These are phyloP conservation scores for Miichthys miiuy DNA, from an alignment of 2,797 vertebrate genomes.

Conservation along the genomic window DNA sequence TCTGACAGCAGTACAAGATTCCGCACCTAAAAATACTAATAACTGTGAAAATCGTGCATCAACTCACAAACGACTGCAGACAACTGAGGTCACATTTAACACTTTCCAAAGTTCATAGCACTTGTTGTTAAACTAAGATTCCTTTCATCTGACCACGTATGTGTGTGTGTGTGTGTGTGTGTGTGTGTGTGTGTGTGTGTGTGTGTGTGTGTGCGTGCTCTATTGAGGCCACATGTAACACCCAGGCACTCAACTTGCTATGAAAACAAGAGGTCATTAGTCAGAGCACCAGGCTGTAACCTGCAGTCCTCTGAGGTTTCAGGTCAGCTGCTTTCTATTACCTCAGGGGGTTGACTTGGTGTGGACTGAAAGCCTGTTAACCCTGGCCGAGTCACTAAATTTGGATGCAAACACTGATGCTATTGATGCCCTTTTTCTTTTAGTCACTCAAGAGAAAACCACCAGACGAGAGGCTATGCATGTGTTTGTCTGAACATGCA, in stretches of 20 bases:
- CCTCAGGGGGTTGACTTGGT: slow-evolving; percentile 63
- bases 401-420: slow-evolving; percentile 67
- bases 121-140: slow-evolving; percentile 66
- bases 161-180: slow-evolving; percentile 4
- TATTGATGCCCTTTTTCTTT: slow-evolving; percentile 61
- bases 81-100: slow-evolving; percentile 34
- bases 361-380: slow-evolving; percentile 57
- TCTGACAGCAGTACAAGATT: background rate
- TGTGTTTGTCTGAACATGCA: slow-evolving; percentile 32
- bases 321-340: slow-evolving; percentile 85
- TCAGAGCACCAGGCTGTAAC: slow-evolving; percentile 66
- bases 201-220: slow-evolving; percentile 44
- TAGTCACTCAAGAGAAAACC: slow-evolving; percentile 42
- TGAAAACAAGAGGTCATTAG: slow-evolving; percentile 82
- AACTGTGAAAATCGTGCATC: background rate
- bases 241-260: slow-evolving; percentile 69
- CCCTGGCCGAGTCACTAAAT: slow-evolving; percentile 42
- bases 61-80: slow-evolving; percentile 19
- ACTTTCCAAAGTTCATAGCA: slow-evolving; percentile 51
- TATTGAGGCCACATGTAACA: slow-evolving; percentile 83
- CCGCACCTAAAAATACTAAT: slow-evolving; percentile 19
- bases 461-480: slow-evolving; percentile 23
- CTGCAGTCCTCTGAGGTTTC: slow-evolving; percentile 73
- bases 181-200: slow-evolving; percentile 23
- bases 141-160: slow-evolving; percentile 68